Conservation (phyloP, 2,797 vertebrate species). For the Hemibagrus guttatus region DNA sequence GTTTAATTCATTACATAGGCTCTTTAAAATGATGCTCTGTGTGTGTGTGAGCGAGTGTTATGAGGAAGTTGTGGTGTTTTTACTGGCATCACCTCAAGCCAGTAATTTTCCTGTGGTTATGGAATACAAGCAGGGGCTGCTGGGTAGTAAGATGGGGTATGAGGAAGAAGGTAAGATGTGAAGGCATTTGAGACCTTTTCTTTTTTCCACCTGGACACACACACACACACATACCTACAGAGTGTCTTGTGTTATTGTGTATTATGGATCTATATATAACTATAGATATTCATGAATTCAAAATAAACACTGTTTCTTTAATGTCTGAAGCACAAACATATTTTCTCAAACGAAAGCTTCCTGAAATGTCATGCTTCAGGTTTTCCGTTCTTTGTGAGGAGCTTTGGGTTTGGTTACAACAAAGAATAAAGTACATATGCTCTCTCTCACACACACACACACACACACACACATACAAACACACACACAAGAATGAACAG, state of each 20-base stretch:
- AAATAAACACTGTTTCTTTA: background rate
- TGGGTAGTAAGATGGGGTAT: constrained; percentile 1
- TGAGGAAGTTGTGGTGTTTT: constrained; percentile 39
- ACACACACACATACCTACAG: background rate
- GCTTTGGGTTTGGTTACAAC: constrained; percentile 24
- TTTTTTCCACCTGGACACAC: background rate
- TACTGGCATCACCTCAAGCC: constrained; percentile 33
- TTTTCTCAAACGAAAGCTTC: background rate
- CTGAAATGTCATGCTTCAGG: background rate
- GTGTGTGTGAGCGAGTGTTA: background rate
- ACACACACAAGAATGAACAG: constrained; percentile 1
- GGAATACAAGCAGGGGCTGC: background rate
- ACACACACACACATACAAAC: background rate
- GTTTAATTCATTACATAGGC: constrained; percentile 20
- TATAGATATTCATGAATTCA: background rate
- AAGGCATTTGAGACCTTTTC: background rate
- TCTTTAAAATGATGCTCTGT: background rate
- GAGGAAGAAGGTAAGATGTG: background rate
- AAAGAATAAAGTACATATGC: background rate
- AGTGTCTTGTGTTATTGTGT: background rate
- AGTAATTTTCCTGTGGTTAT: constrained; percentile 23
- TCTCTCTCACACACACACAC: background rate
- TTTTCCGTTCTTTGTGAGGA: background rate
- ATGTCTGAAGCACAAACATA: background rate
- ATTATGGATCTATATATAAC: background rate